These are phyloP conservation scores for Pristionchus exspectatus DNA, from an alignment of 2,888 invertebrate species.

Conservation along the genomic window DNA sequence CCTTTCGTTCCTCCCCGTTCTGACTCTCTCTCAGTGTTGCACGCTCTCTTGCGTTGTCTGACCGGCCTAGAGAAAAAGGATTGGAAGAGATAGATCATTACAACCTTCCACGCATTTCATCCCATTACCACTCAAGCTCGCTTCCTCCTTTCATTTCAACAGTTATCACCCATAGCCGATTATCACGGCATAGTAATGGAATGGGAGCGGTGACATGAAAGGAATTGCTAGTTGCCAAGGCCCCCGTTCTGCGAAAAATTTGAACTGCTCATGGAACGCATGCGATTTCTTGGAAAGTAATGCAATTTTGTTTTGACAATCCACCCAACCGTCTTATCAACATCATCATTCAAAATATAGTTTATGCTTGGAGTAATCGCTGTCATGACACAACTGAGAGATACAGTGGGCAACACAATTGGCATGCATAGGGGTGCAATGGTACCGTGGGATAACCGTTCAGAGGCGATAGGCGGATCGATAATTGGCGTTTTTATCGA, in stretches of 20 bases:
- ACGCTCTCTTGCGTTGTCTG: background rate
- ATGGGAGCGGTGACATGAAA: background rate
- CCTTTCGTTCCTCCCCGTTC: background rate
- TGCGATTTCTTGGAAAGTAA: background rate
- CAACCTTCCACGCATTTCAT: background rate
- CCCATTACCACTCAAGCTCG: background rate
- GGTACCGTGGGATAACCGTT: background rate
- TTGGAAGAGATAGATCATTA: background rate
- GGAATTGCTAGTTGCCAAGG: background rate
- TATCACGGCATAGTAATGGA: conserved; percentile 26
- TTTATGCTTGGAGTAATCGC: background rate
- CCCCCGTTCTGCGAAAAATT: background rate
- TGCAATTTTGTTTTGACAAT: too few relatives aligned
- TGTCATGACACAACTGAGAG: background rate
- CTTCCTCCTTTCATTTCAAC: conserved; percentile 28
- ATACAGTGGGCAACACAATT: background rate
- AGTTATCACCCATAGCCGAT: background rate
- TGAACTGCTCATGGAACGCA: background rate
- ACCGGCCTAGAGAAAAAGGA: background rate
- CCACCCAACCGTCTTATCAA: too few relatives aligned
- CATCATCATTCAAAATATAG: background rate
- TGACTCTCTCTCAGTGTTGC: background rate
- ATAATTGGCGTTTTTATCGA: background rate
- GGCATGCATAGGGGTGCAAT: background rate
- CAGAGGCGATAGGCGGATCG: background rate